These are phyloP conservation scores for Cladorhizidae sp. DNA, from an alignment of 37 sponge, comb jelly and placozoan genomes.

Conservation along the genomic window DNA sequence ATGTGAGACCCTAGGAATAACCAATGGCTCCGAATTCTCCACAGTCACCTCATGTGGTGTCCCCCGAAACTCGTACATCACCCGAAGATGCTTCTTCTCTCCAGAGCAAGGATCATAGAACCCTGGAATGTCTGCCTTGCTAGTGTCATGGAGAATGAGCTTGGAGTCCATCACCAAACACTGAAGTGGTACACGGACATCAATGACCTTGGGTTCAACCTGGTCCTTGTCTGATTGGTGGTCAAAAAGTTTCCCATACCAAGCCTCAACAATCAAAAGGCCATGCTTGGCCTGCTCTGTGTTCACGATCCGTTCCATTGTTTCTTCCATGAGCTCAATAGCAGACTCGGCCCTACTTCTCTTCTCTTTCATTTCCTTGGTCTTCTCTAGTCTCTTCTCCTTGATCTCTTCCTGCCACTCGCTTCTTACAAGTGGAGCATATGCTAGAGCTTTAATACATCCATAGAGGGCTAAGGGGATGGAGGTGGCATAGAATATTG, in stretches of 20 bases:
- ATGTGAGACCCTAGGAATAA: slow-evolving; percentile 89
- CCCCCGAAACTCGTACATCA: slow-evolving; percentile 85
- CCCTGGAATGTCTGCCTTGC: slow-evolving; percentile 80
- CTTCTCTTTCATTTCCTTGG: slow-evolving; percentile 47
- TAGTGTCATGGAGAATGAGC: slow-evolving; percentile 71
- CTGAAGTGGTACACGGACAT: slow-evolving; percentile 90
- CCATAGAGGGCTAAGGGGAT: slow-evolving; percentile 78
- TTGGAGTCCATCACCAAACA: slow-evolving; percentile 92
- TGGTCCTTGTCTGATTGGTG: slow-evolving; percentile 2
- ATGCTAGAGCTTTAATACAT: slow-evolving; percentile 53
- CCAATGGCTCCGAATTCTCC: slow-evolving; percentile 68
- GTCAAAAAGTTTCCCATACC: slow-evolving; percentile 89
- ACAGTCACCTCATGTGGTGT: slow-evolving; percentile 89
- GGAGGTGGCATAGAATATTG: slow-evolving; percentile 77
- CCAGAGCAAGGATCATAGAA: slow-evolving; percentile 95
- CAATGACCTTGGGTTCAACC: slow-evolving; percentile 68
- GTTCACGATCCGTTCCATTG: slow-evolving; percentile 66
- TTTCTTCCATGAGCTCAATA: slow-evolving; percentile 89
- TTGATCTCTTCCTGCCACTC: slow-evolving; percentile 59
- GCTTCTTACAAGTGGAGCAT: slow-evolving; percentile 65
- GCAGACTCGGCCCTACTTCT: slow-evolving; percentile 80
- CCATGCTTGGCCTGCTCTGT: slow-evolving; percentile 81
- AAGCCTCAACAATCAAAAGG: slow-evolving; percentile 85
- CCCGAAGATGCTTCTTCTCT: slow-evolving; percentile 80
- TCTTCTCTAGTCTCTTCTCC: slow-evolving; percentile 45